These are phyloP conservation scores for Phrynocephalus forsythii DNA, from an alignment of 2,797 vertebrate species.

Conservation along the genomic window DNA sequence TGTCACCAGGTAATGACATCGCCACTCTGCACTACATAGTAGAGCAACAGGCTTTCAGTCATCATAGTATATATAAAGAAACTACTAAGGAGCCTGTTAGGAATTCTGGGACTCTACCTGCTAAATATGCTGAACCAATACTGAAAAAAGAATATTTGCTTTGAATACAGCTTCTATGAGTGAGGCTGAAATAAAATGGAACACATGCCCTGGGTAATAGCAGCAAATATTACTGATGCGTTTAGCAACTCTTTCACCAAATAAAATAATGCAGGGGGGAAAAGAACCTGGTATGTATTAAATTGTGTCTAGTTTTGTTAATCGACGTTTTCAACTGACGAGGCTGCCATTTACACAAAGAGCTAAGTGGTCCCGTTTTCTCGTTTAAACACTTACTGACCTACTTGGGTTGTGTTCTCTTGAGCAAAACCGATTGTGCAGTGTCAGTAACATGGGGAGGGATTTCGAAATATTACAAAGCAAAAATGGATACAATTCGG, in stretches of 20 bases:
- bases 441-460: constrained; percentile 22
- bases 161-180: constrained; percentile 50
- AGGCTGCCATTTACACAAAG: constrained; percentile 33
- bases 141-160: constrained; percentile 28
- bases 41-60: too few species aligned
- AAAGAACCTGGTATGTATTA: constrained; percentile 17
- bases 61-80: background rate
- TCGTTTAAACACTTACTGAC: constrained; percentile 54
- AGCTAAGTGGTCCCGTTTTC: constrained; percentile 27
- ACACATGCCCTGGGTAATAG: constrained; percentile 32
- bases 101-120: constrained; percentile 46
- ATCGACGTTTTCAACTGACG: background rate
- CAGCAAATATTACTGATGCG: constrained; percentile 28
- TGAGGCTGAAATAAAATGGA: constrained; percentile 51
- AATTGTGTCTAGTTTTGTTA: constrained; percentile 37
- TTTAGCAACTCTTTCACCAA: constrained; percentile 34
- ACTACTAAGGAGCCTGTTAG: background rate
- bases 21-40: too few species aligned
- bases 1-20: too few species aligned
- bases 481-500: constrained; percentile 42
- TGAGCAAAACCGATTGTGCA: background rate
- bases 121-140: constrained; percentile 44
- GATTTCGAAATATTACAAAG: constrained; percentile 45
- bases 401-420: constrained; percentile 26
- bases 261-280: background rate